A percentile compares a stretch with the other conserved stretches of the same genome.
phyloP scores from a whole-genome alignment of 2,113 vertebrate genomes.

The Sceloporus tristichus region DNA sequence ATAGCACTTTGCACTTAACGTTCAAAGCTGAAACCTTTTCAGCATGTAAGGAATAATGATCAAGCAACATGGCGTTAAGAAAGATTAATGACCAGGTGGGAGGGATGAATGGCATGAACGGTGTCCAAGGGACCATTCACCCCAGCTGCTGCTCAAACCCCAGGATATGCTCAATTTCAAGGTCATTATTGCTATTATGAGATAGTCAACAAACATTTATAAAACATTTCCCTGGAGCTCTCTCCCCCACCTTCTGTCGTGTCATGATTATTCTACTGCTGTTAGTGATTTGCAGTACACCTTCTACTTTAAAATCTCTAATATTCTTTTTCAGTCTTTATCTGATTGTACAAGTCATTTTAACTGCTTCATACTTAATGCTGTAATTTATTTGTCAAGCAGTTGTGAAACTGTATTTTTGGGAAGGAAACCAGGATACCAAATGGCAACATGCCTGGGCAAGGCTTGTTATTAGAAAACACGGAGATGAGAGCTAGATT shows the following conservation, averaged over 20 bases:
- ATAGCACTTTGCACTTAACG: background rate
- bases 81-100: constrained; percentile 20
- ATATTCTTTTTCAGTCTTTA: accelerated
- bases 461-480: background rate
- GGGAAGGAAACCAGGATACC: background rate
- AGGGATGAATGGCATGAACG: constrained; percentile 20
- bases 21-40: constrained; percentile 30
- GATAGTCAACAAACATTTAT: constrained; percentile 32
- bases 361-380: constrained; percentile 23
- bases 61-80: constrained; percentile 8
- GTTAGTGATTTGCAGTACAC: background rate
- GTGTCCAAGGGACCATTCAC: constrained; percentile 14
- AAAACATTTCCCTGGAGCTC: constrained; percentile 10
- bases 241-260: constrained; percentile 6
- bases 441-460: background rate
- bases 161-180: background rate
- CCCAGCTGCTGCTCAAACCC: constrained; percentile 11
- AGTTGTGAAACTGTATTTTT: background rate
- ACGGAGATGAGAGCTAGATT: background rate
- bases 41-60: constrained; percentile 36
- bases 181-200: constrained; percentile 25
- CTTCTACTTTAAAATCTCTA: background rate
- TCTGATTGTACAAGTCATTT: background rate
- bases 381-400: background rate
- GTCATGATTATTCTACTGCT: background rate